Evolutionary conservation across 2,113 vertebrate genomes (phyloP).

Genomic region (Zootoca vivipara): DNA sequence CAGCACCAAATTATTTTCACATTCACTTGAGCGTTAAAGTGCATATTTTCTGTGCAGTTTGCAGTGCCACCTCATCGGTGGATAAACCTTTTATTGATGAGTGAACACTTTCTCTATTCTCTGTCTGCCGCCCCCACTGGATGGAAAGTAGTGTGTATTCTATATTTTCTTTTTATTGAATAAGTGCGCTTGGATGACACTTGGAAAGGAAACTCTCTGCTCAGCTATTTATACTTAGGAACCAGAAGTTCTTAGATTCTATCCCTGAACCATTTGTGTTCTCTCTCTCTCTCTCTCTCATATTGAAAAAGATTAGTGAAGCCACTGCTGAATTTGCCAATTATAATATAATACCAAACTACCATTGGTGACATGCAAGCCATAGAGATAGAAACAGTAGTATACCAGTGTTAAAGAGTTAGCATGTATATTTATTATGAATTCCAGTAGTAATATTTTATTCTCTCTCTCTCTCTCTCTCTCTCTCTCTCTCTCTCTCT

Average conservation of each 20-base stretch:
- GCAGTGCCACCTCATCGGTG: background rate
- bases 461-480: too few relatives aligned
- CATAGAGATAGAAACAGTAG: background rate
- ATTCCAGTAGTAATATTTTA: too few relatives aligned
- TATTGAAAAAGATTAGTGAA: too few relatives aligned
- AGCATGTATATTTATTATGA: too few relatives aligned
- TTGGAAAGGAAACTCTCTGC: background rate
- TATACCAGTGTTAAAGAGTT: background rate
- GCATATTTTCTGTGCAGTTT: background rate
- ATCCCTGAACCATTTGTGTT: background rate
- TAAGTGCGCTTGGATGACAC: background rate
- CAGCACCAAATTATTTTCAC: background rate
- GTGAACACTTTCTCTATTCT: background rate
- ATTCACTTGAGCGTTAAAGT: background rate
- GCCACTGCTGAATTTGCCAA: too few relatives aligned
- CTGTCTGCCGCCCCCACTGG: background rate
- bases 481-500: too few relatives aligned
- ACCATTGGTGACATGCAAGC: background rate
- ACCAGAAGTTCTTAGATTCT: background rate
- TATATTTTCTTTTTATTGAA: background rate
- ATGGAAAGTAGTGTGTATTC: background rate
- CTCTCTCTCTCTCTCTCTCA: background rate
- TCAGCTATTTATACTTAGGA: background rate
- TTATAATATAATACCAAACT: background rate
- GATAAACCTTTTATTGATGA: background rate